Conservation (phyloP, 2,888 invertebrate genomes). For the Troides aeacus region DNA sequence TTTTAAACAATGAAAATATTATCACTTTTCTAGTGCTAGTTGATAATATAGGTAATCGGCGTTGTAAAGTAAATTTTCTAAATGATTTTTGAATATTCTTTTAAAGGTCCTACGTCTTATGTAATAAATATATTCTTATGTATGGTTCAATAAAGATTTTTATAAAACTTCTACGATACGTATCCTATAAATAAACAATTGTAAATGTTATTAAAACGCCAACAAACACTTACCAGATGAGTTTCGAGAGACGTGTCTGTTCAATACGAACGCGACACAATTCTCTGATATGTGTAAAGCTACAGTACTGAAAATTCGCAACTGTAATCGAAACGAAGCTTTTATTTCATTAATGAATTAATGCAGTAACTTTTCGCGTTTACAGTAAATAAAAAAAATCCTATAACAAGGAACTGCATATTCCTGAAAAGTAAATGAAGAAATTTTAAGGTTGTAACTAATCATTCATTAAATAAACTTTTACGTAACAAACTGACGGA, state of each 20-base stretch:
- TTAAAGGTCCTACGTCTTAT: too few relatives aligned
- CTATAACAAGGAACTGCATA: too few relatives aligned
- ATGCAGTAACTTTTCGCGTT: not conserved
- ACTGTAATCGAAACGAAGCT: not conserved
- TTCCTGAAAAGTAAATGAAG: too few relatives aligned
- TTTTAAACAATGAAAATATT: not conserved
- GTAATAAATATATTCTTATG: not conserved
- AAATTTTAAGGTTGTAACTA: too few relatives aligned
- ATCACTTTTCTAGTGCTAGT: too few relatives aligned
- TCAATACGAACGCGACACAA: not conserved
- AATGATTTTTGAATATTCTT: too few relatives aligned
- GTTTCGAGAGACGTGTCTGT: not conserved
- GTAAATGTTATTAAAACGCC: not conserved
- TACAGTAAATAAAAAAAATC: not conserved
- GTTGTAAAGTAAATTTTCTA: too few relatives aligned
- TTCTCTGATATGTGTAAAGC: not conserved
- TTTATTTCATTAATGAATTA: not conserved
- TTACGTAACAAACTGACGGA: too few relatives aligned
- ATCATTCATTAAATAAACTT: too few relatives aligned
- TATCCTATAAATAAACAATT: not conserved
- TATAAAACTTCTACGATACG: not conserved
- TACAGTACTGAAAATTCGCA: not conserved
- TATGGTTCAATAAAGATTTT: not conserved
- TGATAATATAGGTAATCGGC: too few relatives aligned
- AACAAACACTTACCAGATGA: conserved; percentile 4